Percentiles rank a stretch among this genome's conserved stretches.
phyloP scores from a whole-genome alignment of 2,888 invertebrate genomes.

The Zaprionus obscuricornis region DNA sequence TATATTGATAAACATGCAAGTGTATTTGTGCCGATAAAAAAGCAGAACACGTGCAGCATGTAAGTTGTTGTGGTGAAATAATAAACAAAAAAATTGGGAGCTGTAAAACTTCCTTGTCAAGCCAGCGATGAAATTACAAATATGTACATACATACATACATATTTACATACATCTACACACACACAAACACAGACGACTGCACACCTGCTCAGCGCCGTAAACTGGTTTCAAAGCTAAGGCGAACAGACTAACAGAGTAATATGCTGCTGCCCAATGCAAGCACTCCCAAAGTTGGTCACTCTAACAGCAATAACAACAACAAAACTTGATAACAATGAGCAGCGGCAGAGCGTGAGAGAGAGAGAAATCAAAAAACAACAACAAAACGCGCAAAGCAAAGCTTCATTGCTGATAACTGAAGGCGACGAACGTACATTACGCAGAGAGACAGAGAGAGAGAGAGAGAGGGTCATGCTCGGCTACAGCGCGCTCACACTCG shows the following conservation, averaged over 20 bases:
- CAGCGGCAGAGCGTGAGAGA: constrained; percentile 21
- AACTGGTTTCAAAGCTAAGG: constrained; percentile 61
- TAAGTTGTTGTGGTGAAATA: constrained; percentile 54
- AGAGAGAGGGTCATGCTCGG: constrained; percentile 6
- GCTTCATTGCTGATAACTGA: too few species aligned
- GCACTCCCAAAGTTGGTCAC: constrained; percentile 59
- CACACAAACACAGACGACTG: constrained; percentile 12
- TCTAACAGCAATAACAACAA: constrained; percentile 45
- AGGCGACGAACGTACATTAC: too few species aligned
- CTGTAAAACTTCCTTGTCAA: constrained; percentile 57
- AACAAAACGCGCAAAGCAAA: too few species aligned
- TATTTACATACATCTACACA: not conserved
- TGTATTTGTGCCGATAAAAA: constrained; percentile 9
- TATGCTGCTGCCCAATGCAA: constrained; percentile 32
- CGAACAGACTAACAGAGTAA: constrained; percentile 28
- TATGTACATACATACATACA: not conserved
- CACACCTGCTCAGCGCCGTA: constrained; percentile 48
- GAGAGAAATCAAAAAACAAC: not conserved
- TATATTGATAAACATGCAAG: too few species aligned
- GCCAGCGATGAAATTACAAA: too few species aligned
- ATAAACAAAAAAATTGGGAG: constrained; percentile 22
- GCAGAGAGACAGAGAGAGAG: constrained; percentile 10
- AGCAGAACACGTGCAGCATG: constrained; percentile 51
- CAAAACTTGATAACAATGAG: constrained; percentile 61
- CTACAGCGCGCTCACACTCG: constrained; percentile 41